phyloP scores from a whole-genome alignment of 37 sponge, comb jelly and placozoan genomes.

The Oopsacas minuta region DNA sequence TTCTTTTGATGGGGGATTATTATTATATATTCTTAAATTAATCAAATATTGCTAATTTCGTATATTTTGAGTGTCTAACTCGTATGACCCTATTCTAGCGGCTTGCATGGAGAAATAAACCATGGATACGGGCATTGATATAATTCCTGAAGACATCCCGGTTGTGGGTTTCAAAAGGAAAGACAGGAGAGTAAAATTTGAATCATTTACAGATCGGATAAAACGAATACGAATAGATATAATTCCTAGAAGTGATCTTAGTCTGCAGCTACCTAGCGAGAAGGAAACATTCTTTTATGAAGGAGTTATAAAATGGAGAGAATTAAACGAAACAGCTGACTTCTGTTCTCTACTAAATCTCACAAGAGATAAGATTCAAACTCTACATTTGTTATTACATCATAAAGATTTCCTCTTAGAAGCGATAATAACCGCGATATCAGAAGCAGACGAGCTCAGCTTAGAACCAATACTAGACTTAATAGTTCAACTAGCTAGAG shows the following conservation, averaged over 20 bases:
- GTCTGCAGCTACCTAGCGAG: conserved; percentile 13
- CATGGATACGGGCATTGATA: background rate
- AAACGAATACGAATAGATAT: background rate
- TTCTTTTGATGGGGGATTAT: no score
- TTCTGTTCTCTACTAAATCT: conserved; percentile 37
- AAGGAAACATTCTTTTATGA: conserved; percentile 50
- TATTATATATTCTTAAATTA: no score
- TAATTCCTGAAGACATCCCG: background rate
- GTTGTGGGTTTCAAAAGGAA: background rate
- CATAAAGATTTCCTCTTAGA: conserved; percentile 35
- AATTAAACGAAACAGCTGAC: conserved; percentile 57
- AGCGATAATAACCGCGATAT: conserved; percentile 1
- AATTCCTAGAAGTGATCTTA: background rate
- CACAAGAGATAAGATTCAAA: conserved; percentile 19
- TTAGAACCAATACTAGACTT: conserved; percentile 29
- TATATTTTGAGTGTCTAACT: no score
- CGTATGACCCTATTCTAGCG: no score
- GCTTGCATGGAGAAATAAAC: no score
- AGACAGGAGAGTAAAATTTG: background rate
- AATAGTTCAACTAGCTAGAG: conserved; percentile 68
- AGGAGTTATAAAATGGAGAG: conserved; percentile 64
- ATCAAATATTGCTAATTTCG: no score
- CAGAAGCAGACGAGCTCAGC: background rate
- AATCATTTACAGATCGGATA: conserved; percentile 6
- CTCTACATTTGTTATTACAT: conserved; percentile 43